Percentiles rank a stretch among this genome's conserved stretches.
Conservation (phyloP, 1,140 invertebrate genomes). For the Rhagoletis pomonella region DNA sequence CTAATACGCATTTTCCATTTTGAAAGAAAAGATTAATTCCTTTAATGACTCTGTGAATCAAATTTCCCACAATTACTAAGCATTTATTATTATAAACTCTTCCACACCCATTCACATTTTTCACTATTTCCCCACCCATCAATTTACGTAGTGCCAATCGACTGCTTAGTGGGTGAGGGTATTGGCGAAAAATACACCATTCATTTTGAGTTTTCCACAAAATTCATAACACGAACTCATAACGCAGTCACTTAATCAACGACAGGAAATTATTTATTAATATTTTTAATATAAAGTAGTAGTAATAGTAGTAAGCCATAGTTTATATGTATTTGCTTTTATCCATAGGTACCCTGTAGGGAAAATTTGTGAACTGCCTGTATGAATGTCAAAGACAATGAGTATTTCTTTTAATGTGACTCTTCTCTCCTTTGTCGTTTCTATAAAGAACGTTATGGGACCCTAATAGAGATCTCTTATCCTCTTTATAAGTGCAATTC, state of each 20-base stretch:
- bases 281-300: constrained; percentile 47
- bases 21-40: background rate
- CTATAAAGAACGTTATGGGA: no score
- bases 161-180: no score
- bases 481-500: no score
- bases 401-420: no score
- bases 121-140: background rate
- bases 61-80: background rate
- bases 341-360: background rate
- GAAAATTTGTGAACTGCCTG: background rate
- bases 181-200: constrained; percentile 23
- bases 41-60: background rate
- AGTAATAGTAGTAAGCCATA: background rate
- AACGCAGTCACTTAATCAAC: constrained; percentile 48
- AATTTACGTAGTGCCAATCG: background rate
- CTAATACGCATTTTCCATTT: no score
- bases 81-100: background rate
- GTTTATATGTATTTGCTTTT: background rate
- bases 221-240: constrained; percentile 50
- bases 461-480: no score
- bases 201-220: constrained; percentile 28
- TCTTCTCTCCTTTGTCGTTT: no score
- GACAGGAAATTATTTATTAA: constrained; percentile 54
- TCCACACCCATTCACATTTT: background rate
- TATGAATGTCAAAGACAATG: no score